These are phyloP conservation scores for Chrysodeixis includens DNA, from an alignment of 2,888 invertebrate species.

Conservation along the genomic window DNA sequence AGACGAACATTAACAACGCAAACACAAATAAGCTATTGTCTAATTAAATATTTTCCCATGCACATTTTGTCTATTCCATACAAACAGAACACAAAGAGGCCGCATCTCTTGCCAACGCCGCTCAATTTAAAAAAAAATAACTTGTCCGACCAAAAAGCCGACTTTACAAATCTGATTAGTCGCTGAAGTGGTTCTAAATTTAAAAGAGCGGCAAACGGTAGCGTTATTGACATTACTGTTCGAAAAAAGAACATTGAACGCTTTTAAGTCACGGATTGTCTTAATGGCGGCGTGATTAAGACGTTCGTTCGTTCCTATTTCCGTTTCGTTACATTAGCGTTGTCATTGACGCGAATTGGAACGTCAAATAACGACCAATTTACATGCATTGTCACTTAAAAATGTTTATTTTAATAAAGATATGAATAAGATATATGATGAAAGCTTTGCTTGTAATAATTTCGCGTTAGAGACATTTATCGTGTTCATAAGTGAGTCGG, in stretches of 20 bases:
- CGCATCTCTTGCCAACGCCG: conserved; percentile 71
- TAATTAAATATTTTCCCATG: conserved; percentile 89
- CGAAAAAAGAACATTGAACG: conserved; percentile 71
- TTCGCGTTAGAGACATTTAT: conserved; percentile 78
- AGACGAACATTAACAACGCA: conserved; percentile 88
- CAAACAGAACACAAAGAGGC: conserved; percentile 77
- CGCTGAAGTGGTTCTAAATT: conserved; percentile 87
- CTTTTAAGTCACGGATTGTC: conserved; percentile 80
- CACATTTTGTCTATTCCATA: conserved; percentile 73
- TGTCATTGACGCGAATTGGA: conserved; percentile 41
- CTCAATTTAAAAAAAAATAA: conserved; percentile 69
- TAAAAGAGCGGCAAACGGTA: conserved; percentile 77
- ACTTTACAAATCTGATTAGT: conserved; percentile 88
- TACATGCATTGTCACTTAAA: conserved; percentile 31
- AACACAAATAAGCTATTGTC: conserved; percentile 89
- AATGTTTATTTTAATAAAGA: conserved; percentile 12
- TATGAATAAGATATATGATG: conserved; percentile 44
- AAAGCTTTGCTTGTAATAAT: conserved; percentile 57
- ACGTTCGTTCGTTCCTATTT: conserved; percentile 70
- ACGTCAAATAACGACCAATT: conserved; percentile 41
- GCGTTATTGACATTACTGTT: conserved; percentile 79
- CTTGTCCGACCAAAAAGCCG: conserved; percentile 69
- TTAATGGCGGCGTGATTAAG: conserved; percentile 81
- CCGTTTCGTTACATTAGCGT: conserved; percentile 53
- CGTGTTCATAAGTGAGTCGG: conserved; percentile 70